These are phyloP conservation scores for Dromaius novaehollandiae DNA, from an alignment of 2,113 vertebrate genomes.

Conservation along the genomic window DNA sequence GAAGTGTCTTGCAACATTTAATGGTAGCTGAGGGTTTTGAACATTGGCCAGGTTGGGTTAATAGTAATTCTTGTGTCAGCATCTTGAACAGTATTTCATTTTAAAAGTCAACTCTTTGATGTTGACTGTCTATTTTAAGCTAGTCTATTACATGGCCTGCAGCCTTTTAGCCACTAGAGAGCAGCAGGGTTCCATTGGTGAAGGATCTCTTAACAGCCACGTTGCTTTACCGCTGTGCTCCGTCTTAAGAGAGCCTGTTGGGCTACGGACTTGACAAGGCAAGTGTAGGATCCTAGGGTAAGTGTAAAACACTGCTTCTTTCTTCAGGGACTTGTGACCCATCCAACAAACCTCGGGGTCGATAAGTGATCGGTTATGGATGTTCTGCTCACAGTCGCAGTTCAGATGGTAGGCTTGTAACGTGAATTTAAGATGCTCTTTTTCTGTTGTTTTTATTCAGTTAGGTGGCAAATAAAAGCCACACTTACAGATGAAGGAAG, in stretches of 20 bases:
- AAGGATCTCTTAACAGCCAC: too few species aligned
- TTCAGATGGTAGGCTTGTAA: background rate
- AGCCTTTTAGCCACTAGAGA: background rate
- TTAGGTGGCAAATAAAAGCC: background rate
- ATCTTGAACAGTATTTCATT: rapidly evolving
- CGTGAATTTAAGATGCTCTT: background rate
- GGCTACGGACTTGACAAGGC: background rate
- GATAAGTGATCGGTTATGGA: rapidly evolving
- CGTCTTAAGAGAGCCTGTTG: background rate
- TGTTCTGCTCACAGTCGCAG: background rate
- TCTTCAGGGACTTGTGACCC: rapidly evolving
- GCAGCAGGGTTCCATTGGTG: background rate
- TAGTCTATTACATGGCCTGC: background rate
- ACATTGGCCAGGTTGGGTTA: rapidly evolving
- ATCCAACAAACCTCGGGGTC: background rate
- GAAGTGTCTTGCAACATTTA: rapidly evolving
- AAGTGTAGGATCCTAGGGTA: background rate
- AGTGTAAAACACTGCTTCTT: background rate
- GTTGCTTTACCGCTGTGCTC: rapidly evolving
- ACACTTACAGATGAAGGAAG: background rate
- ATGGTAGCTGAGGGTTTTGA: background rate
- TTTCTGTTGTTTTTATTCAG: background rate
- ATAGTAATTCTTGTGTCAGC: too few species aligned
- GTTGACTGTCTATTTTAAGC: too few species aligned
- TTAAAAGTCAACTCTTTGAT: rapidly evolving